Base-by-base conservation (phyloP, 2,113 vertebrate genomes). In the Ophiodon elongatus region DNA sequence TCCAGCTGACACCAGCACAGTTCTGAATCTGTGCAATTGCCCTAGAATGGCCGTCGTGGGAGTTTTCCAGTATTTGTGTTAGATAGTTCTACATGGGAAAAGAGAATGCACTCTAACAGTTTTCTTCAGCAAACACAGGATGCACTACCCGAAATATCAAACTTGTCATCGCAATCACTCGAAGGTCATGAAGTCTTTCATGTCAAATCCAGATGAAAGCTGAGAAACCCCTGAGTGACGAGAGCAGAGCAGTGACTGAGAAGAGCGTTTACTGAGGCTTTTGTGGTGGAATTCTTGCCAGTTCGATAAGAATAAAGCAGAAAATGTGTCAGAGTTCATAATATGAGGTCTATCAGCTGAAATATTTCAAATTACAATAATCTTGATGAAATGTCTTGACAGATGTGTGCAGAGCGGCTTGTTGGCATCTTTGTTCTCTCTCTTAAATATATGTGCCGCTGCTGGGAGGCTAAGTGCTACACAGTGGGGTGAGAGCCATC, bases 11-110 rank as follows among this genome's bases (percentile, higher is more conserved):
- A 85, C 60, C 37, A 29, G 45, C 3, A 0, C 21, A 59, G 52
- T 11, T 63, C 45, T 57, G 71, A 45, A 72, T 74, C 45, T 70
- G 23, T 59, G n/a, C 80, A 72, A 27, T n/a, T 67, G 41, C 33
- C 54, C 77, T 39, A 3, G 13, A 85, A 84, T 23, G 14, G 62
- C 59, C 14, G 1, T 85, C 25, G 23, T 14, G 45, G 47, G 62
- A 43, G 35, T 47, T 13, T 4, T 39, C 25, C 2, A 0, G 21
- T 23, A 41, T 67, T 72, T 37, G 37, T 79, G 9, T 10, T n/a
- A 39, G 35, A 56, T 15, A 37, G 4, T 64, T 35, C 3, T 27
- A 64, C 31, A 37, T 68, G 21, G 54, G 52, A 31, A 47, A 45
- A 41, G 63, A 69, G 71, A 39, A 45, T 39, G 75, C 41, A 31